Base-by-base conservation (phyloP, 2,113 vertebrate genomes). In the Alligator sinensis region DNA sequence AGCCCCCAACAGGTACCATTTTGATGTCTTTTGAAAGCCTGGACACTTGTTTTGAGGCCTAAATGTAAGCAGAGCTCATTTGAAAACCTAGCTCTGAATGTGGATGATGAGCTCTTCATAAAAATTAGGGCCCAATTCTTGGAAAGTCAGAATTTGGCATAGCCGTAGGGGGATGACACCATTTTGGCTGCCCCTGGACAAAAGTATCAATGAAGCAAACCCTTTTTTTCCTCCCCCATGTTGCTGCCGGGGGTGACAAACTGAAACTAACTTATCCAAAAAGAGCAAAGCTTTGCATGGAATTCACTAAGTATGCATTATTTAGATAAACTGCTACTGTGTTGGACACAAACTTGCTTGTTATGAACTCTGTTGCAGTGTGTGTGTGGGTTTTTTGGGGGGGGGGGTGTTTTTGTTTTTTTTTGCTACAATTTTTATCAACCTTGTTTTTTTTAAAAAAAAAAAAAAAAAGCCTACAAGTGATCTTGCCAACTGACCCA, bases 261-360 rank as follows among this genome's bases (percentile, higher is more conserved):
- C 60, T 82, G 79, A 21, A n/a, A 84, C 5, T 83, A 96, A 86
- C 91, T 87, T 58, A 96, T 93, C 95, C 95, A 97, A 97, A 96
- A 93, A 91, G 55, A 22, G 63, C 16, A 70, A 95, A 34, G 34
- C 77, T 96, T 95, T 96, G 84, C 93, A 94, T 95, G 94, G 80
- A 90, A 92, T 94, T 95, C 93, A 82, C 82, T 61, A 90, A 38
- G 77, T n/a, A 28, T 87, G 24, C 75, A 76, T 87, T 96, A 95
- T 92, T 86, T 83, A 93, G 87, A 95, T 95, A 96, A 93, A 92
- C 87, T 91, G 84, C 80, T 95, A 70, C 88, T 93, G 80, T 82
- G 93, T 82, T 95, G 82, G 77, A 95, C 95, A 95, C 93, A 96
- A 94, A 96, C 94, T 24, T 84, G 74, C 92, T 94, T 95, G 74